phyloP scores from a whole-genome alignment of 2,888 invertebrate genomes.

The Opisthograptis luteolata region DNA sequence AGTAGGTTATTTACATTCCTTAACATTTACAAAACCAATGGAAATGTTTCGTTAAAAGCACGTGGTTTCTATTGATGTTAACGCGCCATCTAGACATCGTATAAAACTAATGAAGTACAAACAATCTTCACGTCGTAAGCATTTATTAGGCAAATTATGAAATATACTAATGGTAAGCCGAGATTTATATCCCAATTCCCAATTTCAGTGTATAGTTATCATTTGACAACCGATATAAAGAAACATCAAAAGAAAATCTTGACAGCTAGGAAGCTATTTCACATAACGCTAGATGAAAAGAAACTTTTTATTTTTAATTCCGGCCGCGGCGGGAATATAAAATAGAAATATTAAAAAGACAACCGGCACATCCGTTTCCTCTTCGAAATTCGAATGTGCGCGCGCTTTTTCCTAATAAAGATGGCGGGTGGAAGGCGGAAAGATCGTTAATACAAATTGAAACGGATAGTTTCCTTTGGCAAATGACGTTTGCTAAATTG shows the following conservation, averaged over 20 bases:
- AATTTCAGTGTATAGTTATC: conserved; percentile 32
- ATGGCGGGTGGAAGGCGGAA: conserved; percentile 54
- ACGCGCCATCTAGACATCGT: background rate
- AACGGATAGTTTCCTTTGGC: conserved; percentile 78
- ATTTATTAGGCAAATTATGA: conserved; percentile 14
- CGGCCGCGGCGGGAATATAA: conserved; percentile 67
- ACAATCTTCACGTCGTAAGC: background rate
- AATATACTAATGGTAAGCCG: conserved; percentile 1
- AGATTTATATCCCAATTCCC: conserved; percentile 28
- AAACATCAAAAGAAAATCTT: conserved; percentile 62
- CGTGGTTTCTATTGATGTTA: background rate
- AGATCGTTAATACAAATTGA: conserved; percentile 47
- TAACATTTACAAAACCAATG: too few species aligned
- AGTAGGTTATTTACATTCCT: too few species aligned
- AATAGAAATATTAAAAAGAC: conserved; percentile 75
- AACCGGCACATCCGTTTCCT: conserved; percentile 77
- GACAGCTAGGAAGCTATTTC: conserved; percentile 61
- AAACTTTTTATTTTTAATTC: conserved; percentile 70
- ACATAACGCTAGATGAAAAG: conserved; percentile 70
- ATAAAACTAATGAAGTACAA: conserved; percentile 5
- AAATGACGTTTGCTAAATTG: conserved; percentile 45
- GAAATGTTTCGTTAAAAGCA: too few species aligned
- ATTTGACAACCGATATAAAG: conserved; percentile 48
- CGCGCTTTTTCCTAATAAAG: conserved; percentile 55
- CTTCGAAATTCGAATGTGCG: conserved; percentile 57